Evolutionary conservation across 1,140 invertebrate species (phyloP), one percentile per base, ranked within the genome.

Genomic region (Lepidostoma basale): DNA sequence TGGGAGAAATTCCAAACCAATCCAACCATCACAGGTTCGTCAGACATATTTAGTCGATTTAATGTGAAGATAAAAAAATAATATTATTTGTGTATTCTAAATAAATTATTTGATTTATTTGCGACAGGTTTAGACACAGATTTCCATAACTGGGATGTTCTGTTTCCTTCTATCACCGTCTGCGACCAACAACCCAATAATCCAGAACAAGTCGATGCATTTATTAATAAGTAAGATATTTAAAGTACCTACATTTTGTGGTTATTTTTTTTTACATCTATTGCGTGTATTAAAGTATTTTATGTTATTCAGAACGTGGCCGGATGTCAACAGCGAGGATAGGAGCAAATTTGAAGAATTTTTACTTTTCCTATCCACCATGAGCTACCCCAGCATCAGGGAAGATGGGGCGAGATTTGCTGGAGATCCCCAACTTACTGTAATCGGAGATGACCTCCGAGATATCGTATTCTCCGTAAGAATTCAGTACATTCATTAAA

Each of bases 1-100:
- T 90, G 89, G 88, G 85, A 89, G 69, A 92, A 91, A 75, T 92
- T 92, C 78, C 88, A 90, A 82, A 91, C 88, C 0, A 90, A 90
- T 79, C 90, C 90, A 1, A 92, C 89, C 0, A 90, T 92, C n/a
- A 92, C 89, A 16, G 90, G 86, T 81, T 69, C 72, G 64, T 63
- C 12, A 18, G 1, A 44, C 10, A 44, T 14, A 18, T 44, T 44
- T n/a, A 18, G 18, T 18, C 3, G 10, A 20, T 18, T 16, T 16
- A 45, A 2, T 5, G 39, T 42, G 39, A 9, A 42, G 14, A 42
- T 14, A 42, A 33, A 5, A 5, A 6, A 33, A 33, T 33, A 33
- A 5, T 12, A 33, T 12, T 33, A 33, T 33, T 33, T 33, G 5
- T 12, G 5, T 33, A 12, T 12, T 6, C 12, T 6, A 33, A 6